Base-by-base conservation (phyloP, 2,888 invertebrate species). In the Rhagophthalmus giganteus region DNA sequence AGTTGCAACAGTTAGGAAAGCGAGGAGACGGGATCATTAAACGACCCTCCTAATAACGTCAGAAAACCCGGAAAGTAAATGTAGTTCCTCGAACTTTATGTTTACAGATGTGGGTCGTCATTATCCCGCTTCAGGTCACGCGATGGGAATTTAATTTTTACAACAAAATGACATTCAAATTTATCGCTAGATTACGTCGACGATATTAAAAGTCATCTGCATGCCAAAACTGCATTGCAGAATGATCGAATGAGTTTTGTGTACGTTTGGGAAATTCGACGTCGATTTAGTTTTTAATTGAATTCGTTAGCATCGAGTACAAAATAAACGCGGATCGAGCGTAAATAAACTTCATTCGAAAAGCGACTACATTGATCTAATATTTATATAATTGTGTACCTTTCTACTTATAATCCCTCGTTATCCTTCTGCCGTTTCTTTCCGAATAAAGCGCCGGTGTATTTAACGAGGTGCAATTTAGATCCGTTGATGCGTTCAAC, bases 311-410 rank as follows among this genome's bases (percentile, higher is more conserved):
- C n/a, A n/a, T n/a, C n/a, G n/a, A n/a, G n/a, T n/a, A n/a, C n/a
- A n/a, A n/a, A n/a, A n/a, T n/a, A n/a, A n/a, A n/a, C n/a, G n/a
- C n/a, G n/a, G n/a, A n/a, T n/a, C n/a, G n/a, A n/a, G n/a, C n/a
- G n/a, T n/a, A n/a, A n/a, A n/a, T n/a, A n/a, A n/a, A n/a, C n/a
- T n/a, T n/a, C n/a, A n/a, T n/a, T n/a, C n/a, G n/a, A n/a, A n/a
- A n/a, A n/a, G n/a, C n/a, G n/a, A n/a, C n/a, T n/a, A n/a, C n/a
- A n/a, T n/a, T n/a, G n/a, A n/a, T n/a, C n/a, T 8, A 37, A 5
- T 37, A 20, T 37, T 37, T 37, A 37, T 34, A 13, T 37, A 37
- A 37, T 37, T 25, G 14, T 37, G 25, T 37, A 37, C 37, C 37
- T 37, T 37, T 34, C 12, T 37, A n/a, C n/a, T 37, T 25, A 26